Percentiles rank a stretch among this genome's conserved stretches.
These are phyloP conservation scores for Antrozous pallidus DNA, from an alignment of 2,797 vertebrate species.

Conservation along the genomic window DNA sequence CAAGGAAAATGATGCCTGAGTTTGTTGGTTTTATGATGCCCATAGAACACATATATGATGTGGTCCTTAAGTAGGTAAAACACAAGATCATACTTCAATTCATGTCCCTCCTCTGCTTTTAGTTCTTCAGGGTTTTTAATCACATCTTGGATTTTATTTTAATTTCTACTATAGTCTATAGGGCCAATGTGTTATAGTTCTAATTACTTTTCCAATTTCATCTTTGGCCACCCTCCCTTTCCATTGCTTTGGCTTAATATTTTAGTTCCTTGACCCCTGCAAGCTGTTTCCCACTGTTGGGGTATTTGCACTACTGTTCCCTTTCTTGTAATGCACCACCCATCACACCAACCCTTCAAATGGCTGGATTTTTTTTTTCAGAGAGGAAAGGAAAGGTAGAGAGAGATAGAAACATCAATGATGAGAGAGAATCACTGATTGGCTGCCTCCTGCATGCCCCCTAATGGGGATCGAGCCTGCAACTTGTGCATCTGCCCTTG, in stretches of 20 bases:
- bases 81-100: not conserved
- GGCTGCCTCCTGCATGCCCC: not conserved
- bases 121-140: not conserved
- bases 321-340: not conserved
- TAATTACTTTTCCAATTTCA: not conserved
- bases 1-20: not conserved
- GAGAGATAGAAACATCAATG: not conserved
- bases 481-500: too few relatives aligned
- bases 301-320: not conserved
- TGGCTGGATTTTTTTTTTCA: not conserved
- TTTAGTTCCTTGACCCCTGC: not conserved
- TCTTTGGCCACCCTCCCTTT: not conserved
- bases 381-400: not conserved
- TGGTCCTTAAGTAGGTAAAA: not conserved
- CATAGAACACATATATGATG: not conserved
- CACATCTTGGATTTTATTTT: conserved; percentile 16
- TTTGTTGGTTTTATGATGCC: not conserved
- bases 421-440: not conserved
- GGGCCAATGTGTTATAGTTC: not conserved
- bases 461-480: too few relatives aligned
- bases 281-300: not conserved
- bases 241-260: not conserved
- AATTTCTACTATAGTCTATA: not conserved
- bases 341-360: not conserved
- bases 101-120: not conserved